A percentile compares a stretch with the other conserved stretches of the same genome.
Conservation (phyloP, 2,113 vertebrate genomes). For the Misgurnus anguillicaudatus region DNA sequence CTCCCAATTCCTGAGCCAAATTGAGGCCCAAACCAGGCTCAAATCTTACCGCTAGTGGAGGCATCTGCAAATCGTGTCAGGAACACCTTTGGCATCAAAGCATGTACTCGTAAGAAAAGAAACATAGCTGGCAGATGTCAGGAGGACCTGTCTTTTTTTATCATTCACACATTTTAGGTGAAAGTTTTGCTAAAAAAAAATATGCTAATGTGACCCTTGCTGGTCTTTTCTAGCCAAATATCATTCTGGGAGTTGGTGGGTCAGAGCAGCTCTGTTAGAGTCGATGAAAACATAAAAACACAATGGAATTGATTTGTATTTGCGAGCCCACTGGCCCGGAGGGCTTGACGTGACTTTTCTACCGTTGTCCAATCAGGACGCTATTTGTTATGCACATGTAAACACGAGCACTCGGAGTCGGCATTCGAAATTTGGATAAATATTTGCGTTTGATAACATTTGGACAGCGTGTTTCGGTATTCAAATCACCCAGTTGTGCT, state of each 20-base stretch:
- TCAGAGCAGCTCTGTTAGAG: constrained; percentile 43
- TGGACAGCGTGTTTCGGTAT: constrained; percentile 52
- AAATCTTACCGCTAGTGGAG: background rate
- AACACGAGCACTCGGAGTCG: constrained; percentile 48
- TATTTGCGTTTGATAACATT: constrained; percentile 62
- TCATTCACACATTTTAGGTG: constrained; percentile 9
- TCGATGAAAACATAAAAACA: constrained; percentile 51
- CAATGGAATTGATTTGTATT: constrained; percentile 57
- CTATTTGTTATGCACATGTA: constrained; percentile 56
- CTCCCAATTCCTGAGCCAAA: constrained; percentile 25
- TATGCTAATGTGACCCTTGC: constrained; percentile 68
- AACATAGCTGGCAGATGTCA: background rate
- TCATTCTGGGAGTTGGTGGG: constrained; percentile 45
- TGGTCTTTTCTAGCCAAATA: constrained; percentile 64
- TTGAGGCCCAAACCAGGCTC: constrained; percentile 11
- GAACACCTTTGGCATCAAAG: background rate
- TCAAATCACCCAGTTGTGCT: constrained; percentile 31
- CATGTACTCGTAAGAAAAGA: background rate
- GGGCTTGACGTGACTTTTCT: constrained; percentile 55
- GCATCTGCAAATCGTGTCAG: background rate
- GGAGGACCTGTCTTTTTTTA: background rate
- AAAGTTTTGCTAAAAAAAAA: constrained; percentile 41
- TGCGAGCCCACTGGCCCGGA: constrained; percentile 42
- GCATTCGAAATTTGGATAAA: constrained; percentile 54
- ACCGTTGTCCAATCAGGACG: constrained; percentile 47